These are phyloP conservation scores for Lagodon rhomboides DNA, from an alignment of 2,797 vertebrate genomes.

Conservation along the genomic window DNA sequence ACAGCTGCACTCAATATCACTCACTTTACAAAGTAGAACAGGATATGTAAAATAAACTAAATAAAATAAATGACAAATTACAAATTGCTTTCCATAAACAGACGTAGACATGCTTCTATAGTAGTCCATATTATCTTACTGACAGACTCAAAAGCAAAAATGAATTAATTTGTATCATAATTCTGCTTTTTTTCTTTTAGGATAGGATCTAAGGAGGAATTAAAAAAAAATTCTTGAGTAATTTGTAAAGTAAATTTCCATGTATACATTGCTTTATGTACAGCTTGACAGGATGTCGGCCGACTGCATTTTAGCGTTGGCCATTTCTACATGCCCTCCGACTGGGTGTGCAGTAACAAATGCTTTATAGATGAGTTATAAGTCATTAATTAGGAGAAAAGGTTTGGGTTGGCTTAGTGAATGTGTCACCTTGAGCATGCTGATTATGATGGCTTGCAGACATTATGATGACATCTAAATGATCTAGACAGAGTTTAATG, in stretches of 20 bases:
- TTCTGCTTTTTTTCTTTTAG: no score
- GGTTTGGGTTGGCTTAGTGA: background rate
- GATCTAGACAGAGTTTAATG: background rate
- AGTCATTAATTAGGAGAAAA: background rate
- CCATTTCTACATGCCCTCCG: no score
- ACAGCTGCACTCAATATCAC: background rate
- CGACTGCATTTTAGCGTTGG: no score
- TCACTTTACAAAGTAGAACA: background rate
- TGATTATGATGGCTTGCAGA: background rate
- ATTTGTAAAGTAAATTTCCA: no score
- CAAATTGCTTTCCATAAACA: background rate
- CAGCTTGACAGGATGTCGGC: no score
- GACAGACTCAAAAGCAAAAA: background rate
- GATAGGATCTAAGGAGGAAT: no score
- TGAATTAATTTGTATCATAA: no score
- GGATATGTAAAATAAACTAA: background rate
- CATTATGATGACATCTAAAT: background rate
- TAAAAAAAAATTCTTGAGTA: no score
- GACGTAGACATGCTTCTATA: background rate
- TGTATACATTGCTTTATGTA: no score
- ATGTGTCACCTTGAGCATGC: background rate
- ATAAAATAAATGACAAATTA: background rate
- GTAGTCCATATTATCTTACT: no score
- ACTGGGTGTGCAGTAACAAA: background rate
- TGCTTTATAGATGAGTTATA: constrained; percentile 24